Base-by-base conservation (phyloP, 2,113 vertebrate species). In the Cephalopholis sonnerati region DNA sequence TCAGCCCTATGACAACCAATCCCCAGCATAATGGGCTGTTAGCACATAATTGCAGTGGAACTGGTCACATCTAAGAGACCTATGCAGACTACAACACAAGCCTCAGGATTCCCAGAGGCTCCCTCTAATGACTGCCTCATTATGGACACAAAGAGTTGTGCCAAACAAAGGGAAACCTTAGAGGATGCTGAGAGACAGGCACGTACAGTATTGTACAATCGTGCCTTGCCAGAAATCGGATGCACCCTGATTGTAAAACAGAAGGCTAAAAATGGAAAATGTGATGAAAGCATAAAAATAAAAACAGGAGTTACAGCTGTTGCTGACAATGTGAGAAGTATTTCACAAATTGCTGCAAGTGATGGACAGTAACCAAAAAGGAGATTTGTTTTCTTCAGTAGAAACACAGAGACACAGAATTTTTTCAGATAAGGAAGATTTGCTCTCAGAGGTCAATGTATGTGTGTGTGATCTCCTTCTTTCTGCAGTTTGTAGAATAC, bases 91-190 rank as follows among this genome's bases (percentile, higher is more conserved):
- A 81, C 86, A 84, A 79, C 87, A 77, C 54, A 48, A 84, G 89
- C 91, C 79, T 89, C 44, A 59, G 80, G 79, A 92, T 89, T 91
- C 79, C 89, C 91, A 90, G 84, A 88, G 82, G 85, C 73, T 80
- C 79, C 54, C 82, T 82, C 87, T 92, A 93, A 94, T 93, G 88
- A 93, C 77, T 63, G 48, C 84, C 93, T 95, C 93, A 94, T 95
- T 95, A 94, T 71, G 77, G 70, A 84, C 86, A 89, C 89, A 93
- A 92, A 92, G 77, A 76, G 32, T 77, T 74, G 68, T 48, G 59
- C 54, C 61, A 81, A 91, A 95, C 91, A 93, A 94, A 93, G 79
- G 68, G 57, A 86, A 91, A 85, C 59, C 69, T 79, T 77, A 58
- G 62, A 81, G 83, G 77, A 71, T 83, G 80, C 84, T 81, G 84